Conservation (phyloP, 2,113 vertebrate species). For the Lasiurus borealis region DNA sequence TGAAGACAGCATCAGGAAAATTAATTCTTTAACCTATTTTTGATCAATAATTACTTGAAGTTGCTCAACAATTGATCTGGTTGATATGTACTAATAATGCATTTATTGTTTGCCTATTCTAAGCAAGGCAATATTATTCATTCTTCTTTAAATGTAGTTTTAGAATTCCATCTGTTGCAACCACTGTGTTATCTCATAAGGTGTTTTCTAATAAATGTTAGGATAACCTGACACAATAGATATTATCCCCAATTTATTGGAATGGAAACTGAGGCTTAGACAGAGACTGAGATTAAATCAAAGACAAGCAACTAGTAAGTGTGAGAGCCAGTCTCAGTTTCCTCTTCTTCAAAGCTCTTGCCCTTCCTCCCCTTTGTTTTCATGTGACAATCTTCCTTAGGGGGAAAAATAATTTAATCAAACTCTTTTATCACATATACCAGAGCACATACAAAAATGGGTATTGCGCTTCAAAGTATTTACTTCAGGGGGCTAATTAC, state of each 20-base stretch:
- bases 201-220: constrained; percentile 15
- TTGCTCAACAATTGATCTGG: not conserved
- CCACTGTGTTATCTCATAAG: not conserved
- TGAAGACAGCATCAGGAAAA: not conserved
- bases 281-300: not conserved
- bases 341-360: not conserved
- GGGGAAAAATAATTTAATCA: not conserved
- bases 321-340: not conserved
- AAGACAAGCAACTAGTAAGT: not conserved
- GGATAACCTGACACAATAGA: not conserved
- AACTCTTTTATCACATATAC: not conserved
- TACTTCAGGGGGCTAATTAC: not conserved
- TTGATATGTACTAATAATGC: not conserved
- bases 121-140: not conserved
- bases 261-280: not conserved
- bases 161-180: not conserved
- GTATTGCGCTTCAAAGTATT: constrained; percentile 22
- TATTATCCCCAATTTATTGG: not conserved
- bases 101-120: not conserved
- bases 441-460: not conserved
- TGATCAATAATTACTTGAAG: not conserved
- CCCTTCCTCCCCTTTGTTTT: not conserved
- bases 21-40: not conserved
- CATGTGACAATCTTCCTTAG: not conserved
- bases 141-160: not conserved